These are phyloP conservation scores for Phaonia tiefii DNA, from an alignment of 2,888 invertebrate species.

Conservation along the genomic window DNA sequence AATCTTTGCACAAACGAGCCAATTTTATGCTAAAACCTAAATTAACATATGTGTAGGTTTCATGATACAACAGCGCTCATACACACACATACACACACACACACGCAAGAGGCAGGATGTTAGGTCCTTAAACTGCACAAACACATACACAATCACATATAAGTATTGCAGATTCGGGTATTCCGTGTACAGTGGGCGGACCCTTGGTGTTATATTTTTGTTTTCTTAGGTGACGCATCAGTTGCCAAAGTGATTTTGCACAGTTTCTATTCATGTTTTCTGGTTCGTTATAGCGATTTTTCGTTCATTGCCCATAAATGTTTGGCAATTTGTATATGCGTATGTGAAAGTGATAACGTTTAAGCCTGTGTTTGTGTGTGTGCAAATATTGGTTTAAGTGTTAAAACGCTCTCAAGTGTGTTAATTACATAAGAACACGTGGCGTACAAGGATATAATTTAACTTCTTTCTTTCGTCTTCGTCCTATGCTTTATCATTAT, in stretches of 20 bases:
- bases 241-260: conserved; percentile 41
- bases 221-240: conserved; percentile 23
- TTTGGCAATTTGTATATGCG: conserved; percentile 7
- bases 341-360: background rate
- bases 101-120: background rate
- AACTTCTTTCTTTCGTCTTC: background rate
- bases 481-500: background rate
- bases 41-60: conserved; percentile 15
- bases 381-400: too few species aligned
- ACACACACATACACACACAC: background rate
- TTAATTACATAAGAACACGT: conserved; percentile 41
- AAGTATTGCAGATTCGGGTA: too few species aligned
- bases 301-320: conserved; percentile 22
- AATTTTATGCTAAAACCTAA: conserved; percentile 13
- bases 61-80: background rate
- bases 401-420: conserved; percentile 42
- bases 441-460: conserved; percentile 19
- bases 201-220: too few species aligned
- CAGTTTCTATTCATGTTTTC: conserved; percentile 14
- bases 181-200: too few species aligned
- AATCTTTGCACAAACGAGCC: conserved; percentile 20
- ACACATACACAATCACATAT: background rate
- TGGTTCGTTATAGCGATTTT: conserved; percentile 35
- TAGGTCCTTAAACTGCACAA: conserved; percentile 23
- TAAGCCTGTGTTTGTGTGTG: background rate